phyloP scores from a whole-genome alignment of 2,113 vertebrate genomes.

The Cygnus atratus region DNA sequence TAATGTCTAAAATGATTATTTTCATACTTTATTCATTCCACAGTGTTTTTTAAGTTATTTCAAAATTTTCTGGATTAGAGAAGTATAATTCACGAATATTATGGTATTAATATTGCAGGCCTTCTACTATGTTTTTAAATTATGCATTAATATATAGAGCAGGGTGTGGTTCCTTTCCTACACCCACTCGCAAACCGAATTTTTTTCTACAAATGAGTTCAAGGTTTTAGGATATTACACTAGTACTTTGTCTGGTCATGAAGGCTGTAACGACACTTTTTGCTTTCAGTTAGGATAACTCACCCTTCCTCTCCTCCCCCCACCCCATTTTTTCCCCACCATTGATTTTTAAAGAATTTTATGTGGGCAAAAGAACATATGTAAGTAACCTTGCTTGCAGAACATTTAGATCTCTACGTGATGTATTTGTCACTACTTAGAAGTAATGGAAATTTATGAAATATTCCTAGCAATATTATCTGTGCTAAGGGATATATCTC shows the following conservation, averaged over 20 bases:
- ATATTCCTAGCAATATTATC: neutral
- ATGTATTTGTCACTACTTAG: neutral
- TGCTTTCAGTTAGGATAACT: neutral
- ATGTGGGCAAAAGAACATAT: neutral
- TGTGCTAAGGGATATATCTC: neutral
- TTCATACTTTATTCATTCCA: neutral
- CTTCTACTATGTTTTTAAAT: neutral
- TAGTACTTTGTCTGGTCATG: neutral
- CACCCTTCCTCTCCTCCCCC: neutral
- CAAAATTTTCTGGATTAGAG: neutral
- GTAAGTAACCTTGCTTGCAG: neutral
- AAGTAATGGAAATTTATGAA: neutral
- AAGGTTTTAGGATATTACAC: neutral
- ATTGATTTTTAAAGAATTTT: neutral
- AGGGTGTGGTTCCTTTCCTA: neutral
- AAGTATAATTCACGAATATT: neutral
- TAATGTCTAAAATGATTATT: neutral
- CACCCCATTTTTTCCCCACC: neutral
- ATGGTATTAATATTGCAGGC: neutral
- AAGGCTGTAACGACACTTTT: neutral
- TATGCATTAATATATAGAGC: neutral
- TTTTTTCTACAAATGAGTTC: neutral
- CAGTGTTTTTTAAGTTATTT: neutral
- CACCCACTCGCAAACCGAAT: neutral
- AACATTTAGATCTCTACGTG: neutral